These are phyloP conservation scores for Platichthys stellatus DNA, from an alignment of 2,113 vertebrate species.

Conservation along the genomic window DNA sequence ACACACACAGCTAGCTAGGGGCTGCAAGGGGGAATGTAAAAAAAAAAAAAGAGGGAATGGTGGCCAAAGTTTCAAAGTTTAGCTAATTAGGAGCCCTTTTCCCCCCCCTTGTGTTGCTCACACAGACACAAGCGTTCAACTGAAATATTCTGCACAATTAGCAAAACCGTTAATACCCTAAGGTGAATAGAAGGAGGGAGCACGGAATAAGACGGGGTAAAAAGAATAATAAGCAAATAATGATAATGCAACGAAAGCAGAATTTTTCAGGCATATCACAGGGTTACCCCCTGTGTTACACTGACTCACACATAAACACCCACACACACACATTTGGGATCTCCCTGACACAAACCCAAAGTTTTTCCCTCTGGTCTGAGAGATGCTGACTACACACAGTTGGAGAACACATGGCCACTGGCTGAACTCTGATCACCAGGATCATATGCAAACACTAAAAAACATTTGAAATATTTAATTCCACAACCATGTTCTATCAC, in stretches of 20 bases:
- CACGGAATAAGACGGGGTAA: background rate
- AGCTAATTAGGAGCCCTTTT: conserved; percentile 70
- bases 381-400: conserved; percentile 57
- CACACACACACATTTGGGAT: conserved; percentile 43
- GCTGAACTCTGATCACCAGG: background rate
- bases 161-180: conserved; percentile 47
- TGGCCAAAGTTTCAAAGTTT: conserved; percentile 73
- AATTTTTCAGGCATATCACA: conserved; percentile 29
- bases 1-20: conserved; percentile 37
- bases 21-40: conserved; percentile 50
- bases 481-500: background rate
- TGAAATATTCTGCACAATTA: conserved; percentile 55
- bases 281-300: conserved; percentile 46
- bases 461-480: background rate
- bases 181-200: conserved; percentile 8
- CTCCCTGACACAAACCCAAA: conserved; percentile 55
- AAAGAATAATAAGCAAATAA: background rate
- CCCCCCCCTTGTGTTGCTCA: conserved; percentile 19
- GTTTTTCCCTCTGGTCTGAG: conserved; percentile 20
- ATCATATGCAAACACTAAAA: background rate
- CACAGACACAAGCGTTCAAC: conserved; percentile 19
- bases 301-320: conserved; percentile 14
- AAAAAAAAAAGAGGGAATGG: conserved; percentile 36
- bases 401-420: conserved; percentile 54
- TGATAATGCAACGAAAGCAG: conserved; percentile 28